phyloP scores from a whole-genome alignment of 1,140 invertebrate species.

The Hormaphis cornu region DNA sequence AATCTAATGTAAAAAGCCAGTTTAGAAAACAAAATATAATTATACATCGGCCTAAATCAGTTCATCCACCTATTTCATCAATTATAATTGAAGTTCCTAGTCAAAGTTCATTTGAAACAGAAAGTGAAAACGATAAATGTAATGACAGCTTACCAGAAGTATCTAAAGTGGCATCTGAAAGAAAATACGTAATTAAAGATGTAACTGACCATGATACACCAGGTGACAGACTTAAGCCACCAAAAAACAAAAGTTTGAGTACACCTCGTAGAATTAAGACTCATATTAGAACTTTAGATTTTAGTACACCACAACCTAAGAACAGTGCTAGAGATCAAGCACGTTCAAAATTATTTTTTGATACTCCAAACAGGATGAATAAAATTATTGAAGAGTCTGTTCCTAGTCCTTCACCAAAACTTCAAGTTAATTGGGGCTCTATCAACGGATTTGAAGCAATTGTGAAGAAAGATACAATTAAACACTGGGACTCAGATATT shows the following conservation, averaged over 20 bases:
- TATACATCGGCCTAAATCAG: background rate
- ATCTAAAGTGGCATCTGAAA: background rate
- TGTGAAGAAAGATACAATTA: background rate
- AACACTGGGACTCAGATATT: constrained; percentile 18
- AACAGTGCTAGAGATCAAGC: background rate
- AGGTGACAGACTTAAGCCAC: constrained; percentile 3
- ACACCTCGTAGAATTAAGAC: constrained; percentile 17
- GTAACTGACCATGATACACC: constrained; percentile 4
- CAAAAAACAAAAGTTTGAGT: constrained; percentile 27
- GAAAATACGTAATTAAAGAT: no score
- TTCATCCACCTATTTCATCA: background rate
- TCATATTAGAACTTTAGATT: constrained; percentile 26
- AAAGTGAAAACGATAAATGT: background rate
- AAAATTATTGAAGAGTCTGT: background rate
- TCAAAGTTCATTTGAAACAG: constrained; percentile 17
- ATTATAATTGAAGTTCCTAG: constrained; percentile 28
- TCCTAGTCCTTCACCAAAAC: constrained; percentile 8
- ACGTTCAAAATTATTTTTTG: constrained; percentile 23
- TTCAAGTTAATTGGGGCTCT: constrained; percentile 26
- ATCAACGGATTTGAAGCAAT: constrained; percentile 26
- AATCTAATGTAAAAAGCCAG: background rate
- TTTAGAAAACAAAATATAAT: constrained; percentile 1
- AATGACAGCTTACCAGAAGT: background rate
- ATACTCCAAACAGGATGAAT: background rate
- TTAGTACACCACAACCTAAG: constrained; percentile 16